A percentile compares a stretch with the other conserved stretches of the same genome.
phyloP scores from a whole-genome alignment of 2,797 vertebrate species.

The Kryptolebias ocellatus region DNA sequence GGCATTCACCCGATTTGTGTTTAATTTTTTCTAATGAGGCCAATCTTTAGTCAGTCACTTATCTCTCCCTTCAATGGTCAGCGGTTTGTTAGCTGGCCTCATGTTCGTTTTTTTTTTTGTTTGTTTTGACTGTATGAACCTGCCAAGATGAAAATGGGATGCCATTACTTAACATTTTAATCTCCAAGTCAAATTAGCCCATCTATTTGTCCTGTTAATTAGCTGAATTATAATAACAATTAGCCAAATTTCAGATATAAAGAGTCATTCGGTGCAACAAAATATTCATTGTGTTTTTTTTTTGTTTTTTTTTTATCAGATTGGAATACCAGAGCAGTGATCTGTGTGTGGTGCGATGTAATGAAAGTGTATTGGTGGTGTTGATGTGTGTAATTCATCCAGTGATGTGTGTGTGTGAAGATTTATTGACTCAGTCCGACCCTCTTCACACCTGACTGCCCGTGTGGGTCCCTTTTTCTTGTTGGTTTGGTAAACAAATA shows the following conservation, averaged over 20 bases:
- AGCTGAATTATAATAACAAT: constrained; percentile 27
- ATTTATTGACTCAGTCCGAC: constrained; percentile 52
- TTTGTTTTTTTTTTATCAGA: neutral
- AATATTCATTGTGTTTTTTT: neutral
- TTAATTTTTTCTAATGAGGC: constrained; percentile 44
- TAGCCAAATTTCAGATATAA: constrained; percentile 13
- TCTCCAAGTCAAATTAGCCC: constrained; percentile 10
- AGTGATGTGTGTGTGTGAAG: constrained; percentile 40
- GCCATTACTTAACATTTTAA: constrained; percentile 3
- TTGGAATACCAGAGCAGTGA: constrained; percentile 13
- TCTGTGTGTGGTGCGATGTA: constrained; percentile 12
- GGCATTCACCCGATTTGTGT: constrained; percentile 39
- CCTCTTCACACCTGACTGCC: constrained; percentile 29
- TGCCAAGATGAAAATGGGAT: constrained; percentile 18
- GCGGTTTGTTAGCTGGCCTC: neutral
- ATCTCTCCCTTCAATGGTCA: constrained; percentile 20
- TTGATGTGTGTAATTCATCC: constrained; percentile 26
- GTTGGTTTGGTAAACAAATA: constrained; percentile 36
- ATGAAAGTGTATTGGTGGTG: constrained; percentile 17
- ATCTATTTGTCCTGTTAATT: constrained; percentile 20
- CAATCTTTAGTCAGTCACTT: constrained; percentile 34
- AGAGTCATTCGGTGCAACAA: constrained; percentile 9
- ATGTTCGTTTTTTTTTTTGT: neutral
- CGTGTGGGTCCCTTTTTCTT: constrained; percentile 15
- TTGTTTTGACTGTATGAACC: constrained; percentile 14